Evolutionary conservation across 2,113 vertebrate species (phyloP), one percentile per base, ranked within the genome.

Genomic region (Plecturocebus donacophilus): DNA sequence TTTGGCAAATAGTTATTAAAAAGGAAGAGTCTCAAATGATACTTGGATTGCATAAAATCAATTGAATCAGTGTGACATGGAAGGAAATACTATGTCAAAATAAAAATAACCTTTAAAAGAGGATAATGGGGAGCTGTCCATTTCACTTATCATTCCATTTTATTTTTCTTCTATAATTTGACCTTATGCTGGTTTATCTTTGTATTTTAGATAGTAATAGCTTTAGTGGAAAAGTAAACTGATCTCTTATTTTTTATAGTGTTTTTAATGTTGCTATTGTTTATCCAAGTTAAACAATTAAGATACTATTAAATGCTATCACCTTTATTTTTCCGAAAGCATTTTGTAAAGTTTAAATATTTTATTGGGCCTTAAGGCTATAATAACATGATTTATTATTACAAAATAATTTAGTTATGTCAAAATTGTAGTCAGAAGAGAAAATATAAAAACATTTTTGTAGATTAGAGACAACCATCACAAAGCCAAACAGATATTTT

Each of bases 301-400:
- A 73, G 42, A 8, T 71, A 16, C 54, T 77, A 19, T 38, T 85
- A 84, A 93, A 82, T 23, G 25, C 16, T 58, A 64, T 71, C n/a
- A 5, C 13, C 12, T 84, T 76, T 42, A 77, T 80, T 90, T 85
- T 85, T 32, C 7, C 54, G 32, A 84, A 96, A 82, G 70, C 2
- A 16, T 30, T 94, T 85, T 56, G 3, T 89, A 75, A 93, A 56
- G 12, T 82, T 93, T 90, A 70, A 92, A 87, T 90, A 91, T 95
- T 96, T 96, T 40, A 89, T 79, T 88, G 56, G 21, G 54, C 14
- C 11, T 52, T 38, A 54, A 75, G 45, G 40, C 58, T 94, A 30
- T 56, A 75, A 79, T 70, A 87, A 75, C n/a, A 27, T 52, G 10
- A 16, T 40, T 94, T 82, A 27, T 20, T 52, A 25, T 20, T 42